phyloP scores from a whole-genome alignment of 1,140 invertebrate genomes.

The Battus philenor region DNA sequence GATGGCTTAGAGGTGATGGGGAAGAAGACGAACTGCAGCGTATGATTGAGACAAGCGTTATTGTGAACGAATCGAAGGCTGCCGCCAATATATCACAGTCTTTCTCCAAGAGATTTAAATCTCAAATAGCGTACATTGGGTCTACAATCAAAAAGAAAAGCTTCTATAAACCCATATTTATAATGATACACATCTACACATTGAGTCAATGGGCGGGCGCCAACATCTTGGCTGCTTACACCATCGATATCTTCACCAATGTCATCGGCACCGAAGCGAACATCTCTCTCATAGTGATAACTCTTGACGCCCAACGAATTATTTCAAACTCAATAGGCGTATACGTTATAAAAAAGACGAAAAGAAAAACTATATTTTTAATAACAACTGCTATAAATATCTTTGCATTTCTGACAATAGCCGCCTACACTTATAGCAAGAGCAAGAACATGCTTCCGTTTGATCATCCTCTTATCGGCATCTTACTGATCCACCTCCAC shows the following conservation, averaged over 20 bases:
- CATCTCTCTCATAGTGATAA: constrained; percentile 31
- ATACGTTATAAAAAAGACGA: constrained; percentile 40
- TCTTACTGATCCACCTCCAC: constrained; percentile 32
- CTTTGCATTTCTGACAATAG: constrained; percentile 25
- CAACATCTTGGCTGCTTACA: constrained; percentile 36
- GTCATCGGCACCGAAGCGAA: constrained; percentile 27
- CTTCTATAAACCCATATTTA: constrained; percentile 43
- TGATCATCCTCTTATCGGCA: constrained; percentile 33
- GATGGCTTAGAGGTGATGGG: constrained; percentile 35
- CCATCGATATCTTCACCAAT: constrained; percentile 32
- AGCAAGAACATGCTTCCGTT: constrained; percentile 20
- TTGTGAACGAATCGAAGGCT: constrained; percentile 30
- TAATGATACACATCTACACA: constrained; percentile 41
- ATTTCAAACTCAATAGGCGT: constrained; percentile 34
- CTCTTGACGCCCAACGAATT: constrained; percentile 37
- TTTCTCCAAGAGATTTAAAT: constrained; percentile 24
- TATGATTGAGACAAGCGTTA: constrained; percentile 36
- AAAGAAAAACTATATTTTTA: constrained; percentile 33
- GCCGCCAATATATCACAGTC: constrained; percentile 26
- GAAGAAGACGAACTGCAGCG: constrained; percentile 37
- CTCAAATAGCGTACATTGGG: constrained; percentile 24
- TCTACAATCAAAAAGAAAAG: constrained; percentile 34
- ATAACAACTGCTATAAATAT: constrained; percentile 30
- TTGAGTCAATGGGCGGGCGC: constrained; percentile 36
- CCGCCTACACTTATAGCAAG: constrained; percentile 32